Evolutionary conservation across 1,140 invertebrate species (phyloP).

Genomic region (Ridgeia piscesae): DNA sequence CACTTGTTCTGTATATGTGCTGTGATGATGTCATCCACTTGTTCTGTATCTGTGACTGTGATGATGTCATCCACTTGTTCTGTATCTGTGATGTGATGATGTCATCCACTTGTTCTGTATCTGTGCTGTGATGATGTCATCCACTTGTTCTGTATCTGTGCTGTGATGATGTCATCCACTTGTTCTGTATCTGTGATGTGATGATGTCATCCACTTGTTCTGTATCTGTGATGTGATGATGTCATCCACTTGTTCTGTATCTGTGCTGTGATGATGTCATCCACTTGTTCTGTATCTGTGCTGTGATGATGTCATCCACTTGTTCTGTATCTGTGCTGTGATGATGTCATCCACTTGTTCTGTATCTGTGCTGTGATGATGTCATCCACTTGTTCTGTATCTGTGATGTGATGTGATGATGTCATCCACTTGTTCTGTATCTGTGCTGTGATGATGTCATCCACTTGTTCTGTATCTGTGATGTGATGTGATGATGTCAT

Average conservation of each 20-base stretch:
- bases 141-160: slow-evolving; percentile 12
- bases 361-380: too few relatives aligned
- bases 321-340: too few relatives aligned
- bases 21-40: background rate
- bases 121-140: background rate
- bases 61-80: slow-evolving; percentile 19
- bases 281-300: too few relatives aligned
- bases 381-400: slow-evolving; percentile 22
- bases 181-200: too few relatives aligned
- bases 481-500: background rate
- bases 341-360: too few relatives aligned
- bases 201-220: too few relatives aligned
- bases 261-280: too few relatives aligned
- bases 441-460: background rate
- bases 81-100: too few relatives aligned
- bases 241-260: slow-evolving; percentile 23
- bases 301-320: background rate
- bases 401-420: too few relatives aligned
- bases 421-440: slow-evolving; percentile 21
- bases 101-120: too few relatives aligned
- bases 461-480: slow-evolving; percentile 14
- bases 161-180: background rate
- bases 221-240: too few relatives aligned
- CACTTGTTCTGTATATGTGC: too few relatives aligned
- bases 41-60: slow-evolving; percentile 4